Base-by-base conservation (phyloP, 2,888 invertebrate genomes). In the Drosophila colorata region DNA sequence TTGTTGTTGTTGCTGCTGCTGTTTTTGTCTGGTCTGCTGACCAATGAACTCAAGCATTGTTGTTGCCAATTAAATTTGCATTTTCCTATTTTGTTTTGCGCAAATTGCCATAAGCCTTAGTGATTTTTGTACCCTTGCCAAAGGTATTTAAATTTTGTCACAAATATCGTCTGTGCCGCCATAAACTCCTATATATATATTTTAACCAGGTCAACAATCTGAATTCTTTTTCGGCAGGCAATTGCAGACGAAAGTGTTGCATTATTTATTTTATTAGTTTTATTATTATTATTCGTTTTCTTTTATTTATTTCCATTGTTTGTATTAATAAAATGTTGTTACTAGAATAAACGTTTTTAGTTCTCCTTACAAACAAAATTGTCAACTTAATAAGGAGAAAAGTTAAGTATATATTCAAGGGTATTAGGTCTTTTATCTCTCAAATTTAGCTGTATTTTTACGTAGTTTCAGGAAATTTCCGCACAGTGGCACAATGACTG, bases 11-110 rank as follows among this genome's bases (percentile, higher is more conserved):
- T 52, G 40, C 20, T 31, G 28, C 46, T 52, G 41, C 16, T 23
- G 31, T 28, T 37, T 28, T 53, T 68, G 33, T 59, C 35, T 56
- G 38, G 57, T 67, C 51, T 52, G 65, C 68, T 88, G 85, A 81
- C 85, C 84, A 76, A 43, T 81, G 78, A 87, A 88, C 88, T 81
- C 78, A 71, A 69, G 43, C 72, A 75, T 80, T 87, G 74, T 76
- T 76, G 76, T 69, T 81, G 69, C 61, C 71, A 72, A 74, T 85
- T 72, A 71, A 73, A 70, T 78, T 76, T 75, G 70, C 67, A 73
- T 78, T 87, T 78, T 40, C 38, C 65, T 64, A 65, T 75, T 65
- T 69, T 48, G 68, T 48, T 67, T 65, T 68, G 74, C 67, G 55
- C 59, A 72, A 52, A 33, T 81, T 82, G 65, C 70, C 67, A 63